These are phyloP conservation scores for Panulirus ornatus DNA, from an alignment of 1,140 invertebrate genomes.

Conservation along the genomic window DNA sequence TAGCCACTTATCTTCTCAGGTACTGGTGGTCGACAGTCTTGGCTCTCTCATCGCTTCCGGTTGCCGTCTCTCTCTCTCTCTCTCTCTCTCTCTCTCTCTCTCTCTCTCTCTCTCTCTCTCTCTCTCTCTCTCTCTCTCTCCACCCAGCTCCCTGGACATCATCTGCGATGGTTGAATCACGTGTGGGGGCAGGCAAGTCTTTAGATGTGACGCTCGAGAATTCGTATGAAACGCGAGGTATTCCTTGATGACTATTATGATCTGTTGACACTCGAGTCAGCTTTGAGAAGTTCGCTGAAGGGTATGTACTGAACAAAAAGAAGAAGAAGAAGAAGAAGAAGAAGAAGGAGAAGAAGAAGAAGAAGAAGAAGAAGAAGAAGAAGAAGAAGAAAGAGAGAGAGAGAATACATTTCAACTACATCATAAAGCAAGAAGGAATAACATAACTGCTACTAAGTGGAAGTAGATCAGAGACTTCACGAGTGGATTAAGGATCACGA, in stretches of 20 bases:
- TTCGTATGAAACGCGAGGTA: no score
- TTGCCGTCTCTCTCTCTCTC: no score
- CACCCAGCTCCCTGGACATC: no score
- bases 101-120: conserved; percentile 17
- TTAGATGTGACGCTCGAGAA: no score
- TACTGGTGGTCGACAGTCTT: not conserved
- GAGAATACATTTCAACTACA: not conserved
- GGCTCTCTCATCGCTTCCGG: not conserved
- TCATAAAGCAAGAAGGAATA: not conserved
- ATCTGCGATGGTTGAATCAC: no score
- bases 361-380: not conserved
- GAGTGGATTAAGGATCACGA: no score
- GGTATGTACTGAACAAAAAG: not conserved
- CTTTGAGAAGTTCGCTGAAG: not conserved
- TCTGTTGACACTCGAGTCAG: no score
- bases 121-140: conserved; percentile 13
- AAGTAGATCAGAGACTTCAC: no score
- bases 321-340: not conserved
- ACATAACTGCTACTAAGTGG: no score
- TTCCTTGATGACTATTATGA: no score
- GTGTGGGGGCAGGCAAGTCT: no score
- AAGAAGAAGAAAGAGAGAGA: not conserved
- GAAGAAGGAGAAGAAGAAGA: not conserved
- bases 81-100: no score
- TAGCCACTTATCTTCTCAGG: not conserved